Evolutionary conservation across 2,113 vertebrate species (phyloP), one percentile per base, ranked within the genome.

Genomic region (Mugil cephalus): DNA sequence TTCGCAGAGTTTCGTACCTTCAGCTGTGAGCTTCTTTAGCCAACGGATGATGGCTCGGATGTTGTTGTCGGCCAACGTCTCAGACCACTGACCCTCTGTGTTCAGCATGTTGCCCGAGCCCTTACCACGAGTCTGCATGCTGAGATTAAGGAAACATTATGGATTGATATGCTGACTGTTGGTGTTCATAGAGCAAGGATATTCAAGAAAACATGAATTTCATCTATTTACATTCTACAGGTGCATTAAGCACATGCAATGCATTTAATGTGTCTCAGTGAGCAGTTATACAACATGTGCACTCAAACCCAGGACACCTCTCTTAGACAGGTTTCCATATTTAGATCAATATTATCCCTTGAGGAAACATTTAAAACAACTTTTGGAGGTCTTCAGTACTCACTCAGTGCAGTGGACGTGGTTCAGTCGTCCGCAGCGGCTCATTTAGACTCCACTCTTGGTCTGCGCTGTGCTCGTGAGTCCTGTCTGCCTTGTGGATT

Each of bases 11-110:
- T 6, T 17, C 19, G 43, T 72, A 87, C 91, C 86, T 82, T 85
- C 67, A 61, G 43, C 61, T 21, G 48, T 67, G 7, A 89, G 53
- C 35, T 1, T 60, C 34, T 15, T 53, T 4, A 88, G 39, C 65
- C 81, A 86, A 47, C 53, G 10, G 40, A 85, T 72, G 51, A 92
- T 84, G 53, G 40, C 63, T 65, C 47, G 82, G 18, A 90, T 63
- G 74, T 86, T 84, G 80, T 91, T 89, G 56, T 21, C 53, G 17
- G 64, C 64, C 67, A 92, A 59, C 12, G 81, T 86, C 47, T 86
- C 69, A 8, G 80, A 76, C 91, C 90, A 90, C 55, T 60, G 65
- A 1, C 69, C 36, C 18, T 91, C 86, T 42, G 51, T 63, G 9
- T 80, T 79, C 55, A 86, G 53, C 74, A 85, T 80, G 58, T 17